Conservation (phyloP, 2,113 vertebrate species). For the Periophthalmus modestus region DNA sequence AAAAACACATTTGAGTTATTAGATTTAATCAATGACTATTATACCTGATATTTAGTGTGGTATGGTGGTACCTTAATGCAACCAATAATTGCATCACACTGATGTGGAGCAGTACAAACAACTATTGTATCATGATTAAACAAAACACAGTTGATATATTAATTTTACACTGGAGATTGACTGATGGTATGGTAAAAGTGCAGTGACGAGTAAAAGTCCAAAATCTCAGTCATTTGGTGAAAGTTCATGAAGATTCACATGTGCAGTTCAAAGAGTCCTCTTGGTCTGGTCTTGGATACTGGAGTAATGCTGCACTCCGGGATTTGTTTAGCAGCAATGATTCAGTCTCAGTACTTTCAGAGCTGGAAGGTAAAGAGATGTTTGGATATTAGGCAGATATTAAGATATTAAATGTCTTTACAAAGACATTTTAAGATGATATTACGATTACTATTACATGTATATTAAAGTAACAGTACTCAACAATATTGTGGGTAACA, state of each 20-base stretch:
- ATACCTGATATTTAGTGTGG: neutral
- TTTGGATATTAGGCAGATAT: no score
- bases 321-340: conserved; percentile 23
- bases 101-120: neutral
- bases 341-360: conserved; percentile 36
- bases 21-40: neutral
- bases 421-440: no score
- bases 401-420: no score
- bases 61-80: neutral
- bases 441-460: no score
- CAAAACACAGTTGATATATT: neutral
- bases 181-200: conserved; percentile 10
- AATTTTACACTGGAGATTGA: neutral
- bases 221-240: neutral
- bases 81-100: neutral
- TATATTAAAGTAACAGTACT: no score
- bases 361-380: conserved; percentile 36
- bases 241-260: conserved; percentile 38
- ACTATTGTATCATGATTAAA: neutral
- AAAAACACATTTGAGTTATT: neutral
- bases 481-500: no score
- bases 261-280: conserved; percentile 35
- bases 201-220: conserved; percentile 19
- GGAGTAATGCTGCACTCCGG: conserved; percentile 25
- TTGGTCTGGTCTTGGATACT: conserved; percentile 20